These are phyloP conservation scores for Rhinolophus ferrumequinum DNA, from an alignment of 2,113 vertebrate genomes.

Conservation along the genomic window DNA sequence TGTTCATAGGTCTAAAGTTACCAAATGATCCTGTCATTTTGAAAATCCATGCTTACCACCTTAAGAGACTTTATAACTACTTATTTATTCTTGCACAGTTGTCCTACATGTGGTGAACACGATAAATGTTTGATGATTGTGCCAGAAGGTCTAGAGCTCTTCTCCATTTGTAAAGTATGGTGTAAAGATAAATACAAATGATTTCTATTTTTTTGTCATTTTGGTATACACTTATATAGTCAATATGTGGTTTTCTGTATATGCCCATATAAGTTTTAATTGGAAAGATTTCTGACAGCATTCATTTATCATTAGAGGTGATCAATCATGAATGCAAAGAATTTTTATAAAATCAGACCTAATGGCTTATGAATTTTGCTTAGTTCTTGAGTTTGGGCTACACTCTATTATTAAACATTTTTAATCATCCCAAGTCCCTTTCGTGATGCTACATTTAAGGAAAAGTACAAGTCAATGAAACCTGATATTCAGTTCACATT, in stretches of 20 bases:
- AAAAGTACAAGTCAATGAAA: slow-evolving; percentile 6
- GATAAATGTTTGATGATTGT: neutral
- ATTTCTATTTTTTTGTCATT: neutral
- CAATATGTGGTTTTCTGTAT: neutral
- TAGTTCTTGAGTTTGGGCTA: neutral
- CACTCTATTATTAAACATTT: neutral
- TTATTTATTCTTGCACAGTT: neutral
- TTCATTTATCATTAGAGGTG: neutral
- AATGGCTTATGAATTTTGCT: neutral
- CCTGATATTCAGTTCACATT: neutral
- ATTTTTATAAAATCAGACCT: neutral
- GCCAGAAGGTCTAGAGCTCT: neutral
- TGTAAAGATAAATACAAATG: neutral
- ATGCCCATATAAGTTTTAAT: neutral
- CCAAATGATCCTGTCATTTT: neutral
- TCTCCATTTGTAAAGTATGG: neutral
- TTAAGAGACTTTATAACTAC: neutral
- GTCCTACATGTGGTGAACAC: neutral
- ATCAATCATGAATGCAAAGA: neutral
- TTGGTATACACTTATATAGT: neutral
- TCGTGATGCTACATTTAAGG: neutral
- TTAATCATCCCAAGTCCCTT: neutral
- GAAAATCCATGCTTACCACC: neutral
- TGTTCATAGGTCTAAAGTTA: neutral
- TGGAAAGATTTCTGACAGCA: neutral